Conservation (phyloP, 2,888 invertebrate genomes). For the Melieria omissa region DNA sequence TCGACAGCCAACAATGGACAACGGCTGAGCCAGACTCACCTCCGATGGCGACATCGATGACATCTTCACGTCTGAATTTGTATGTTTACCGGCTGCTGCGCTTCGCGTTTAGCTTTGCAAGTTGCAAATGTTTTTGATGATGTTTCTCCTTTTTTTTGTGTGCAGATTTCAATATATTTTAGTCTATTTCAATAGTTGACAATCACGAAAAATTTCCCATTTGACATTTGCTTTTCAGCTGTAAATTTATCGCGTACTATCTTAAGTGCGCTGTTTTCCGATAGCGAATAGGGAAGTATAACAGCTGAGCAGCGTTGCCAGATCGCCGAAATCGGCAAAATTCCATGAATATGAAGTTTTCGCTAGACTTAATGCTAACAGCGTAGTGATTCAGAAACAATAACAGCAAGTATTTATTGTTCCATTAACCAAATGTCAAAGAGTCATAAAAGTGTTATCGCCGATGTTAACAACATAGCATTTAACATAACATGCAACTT, state of each 20-base stretch:
- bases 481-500: no score
- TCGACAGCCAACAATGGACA: neutral
- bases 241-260: neutral
- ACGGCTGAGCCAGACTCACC: slow-evolving; percentile 46
- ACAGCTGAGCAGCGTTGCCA: no score
- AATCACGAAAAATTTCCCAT: slow-evolving; percentile 43
- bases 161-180: slow-evolving; percentile 29
- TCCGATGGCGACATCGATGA: slow-evolving; percentile 61
- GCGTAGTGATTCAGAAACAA: no score
- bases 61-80: slow-evolving; percentile 47
- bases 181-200: slow-evolving; percentile 44
- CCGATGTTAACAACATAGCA: no score
- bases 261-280: no score
- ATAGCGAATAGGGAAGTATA: no score
- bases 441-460: no score
- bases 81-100: slow-evolving; percentile 13
- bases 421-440: no score
- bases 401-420: no score
- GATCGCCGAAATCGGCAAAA: no score
- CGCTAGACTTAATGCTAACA: no score
- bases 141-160: slow-evolving; percentile 31
- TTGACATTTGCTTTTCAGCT: slow-evolving; percentile 39
- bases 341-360: no score
- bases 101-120: slow-evolving; percentile 24
- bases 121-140: slow-evolving; percentile 13